Percentiles rank a stretch among this genome's conserved stretches.
Conservation (phyloP, 2,797 vertebrate genomes). For the Myoxocephalus aenaeus region DNA sequence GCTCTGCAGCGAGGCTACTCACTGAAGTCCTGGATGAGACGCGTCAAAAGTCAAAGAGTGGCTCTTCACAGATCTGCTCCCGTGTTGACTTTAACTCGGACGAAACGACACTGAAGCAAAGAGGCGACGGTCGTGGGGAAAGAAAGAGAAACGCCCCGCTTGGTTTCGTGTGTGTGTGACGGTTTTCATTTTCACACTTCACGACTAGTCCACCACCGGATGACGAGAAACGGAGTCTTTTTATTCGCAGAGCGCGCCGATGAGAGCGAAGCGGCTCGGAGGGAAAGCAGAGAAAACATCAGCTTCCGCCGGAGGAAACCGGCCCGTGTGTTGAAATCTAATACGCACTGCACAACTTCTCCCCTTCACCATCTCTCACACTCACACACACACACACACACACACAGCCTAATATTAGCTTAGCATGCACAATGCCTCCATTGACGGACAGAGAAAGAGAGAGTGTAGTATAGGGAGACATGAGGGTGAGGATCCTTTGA, state of each 20-base stretch:
- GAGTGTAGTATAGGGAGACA: constrained; percentile 23
- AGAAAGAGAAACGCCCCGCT: not conserved
- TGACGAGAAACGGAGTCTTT: not conserved
- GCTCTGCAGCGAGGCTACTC: not conserved
- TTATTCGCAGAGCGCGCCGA: not conserved
- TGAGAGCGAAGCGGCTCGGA: constrained; percentile 12
- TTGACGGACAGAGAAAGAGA: constrained; percentile 48
- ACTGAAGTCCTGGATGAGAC: too few relatives aligned
- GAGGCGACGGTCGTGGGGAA: not conserved
- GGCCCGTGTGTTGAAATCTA: constrained; percentile 40
- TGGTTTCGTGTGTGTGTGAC: constrained; percentile 4
- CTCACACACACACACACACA: not conserved
- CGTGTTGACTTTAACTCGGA: too few relatives aligned
- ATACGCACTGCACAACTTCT: constrained; percentile 14
- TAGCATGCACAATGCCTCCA: constrained; percentile 53
- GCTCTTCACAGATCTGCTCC: constrained; percentile 5
- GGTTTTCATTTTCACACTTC: not conserved
- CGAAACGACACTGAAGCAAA: constrained; percentile 22
- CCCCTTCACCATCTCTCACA: not conserved
- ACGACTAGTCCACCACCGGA: not conserved
- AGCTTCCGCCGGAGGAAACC: constrained; percentile 45
- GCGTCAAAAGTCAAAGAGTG: not conserved
- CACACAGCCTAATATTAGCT: constrained; percentile 52
- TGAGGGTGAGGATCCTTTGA: constrained; percentile 55
- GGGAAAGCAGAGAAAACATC: not conserved